phyloP scores from a whole-genome alignment of 2,113 vertebrate genomes.

The Pelvicachromis taeniatus region DNA sequence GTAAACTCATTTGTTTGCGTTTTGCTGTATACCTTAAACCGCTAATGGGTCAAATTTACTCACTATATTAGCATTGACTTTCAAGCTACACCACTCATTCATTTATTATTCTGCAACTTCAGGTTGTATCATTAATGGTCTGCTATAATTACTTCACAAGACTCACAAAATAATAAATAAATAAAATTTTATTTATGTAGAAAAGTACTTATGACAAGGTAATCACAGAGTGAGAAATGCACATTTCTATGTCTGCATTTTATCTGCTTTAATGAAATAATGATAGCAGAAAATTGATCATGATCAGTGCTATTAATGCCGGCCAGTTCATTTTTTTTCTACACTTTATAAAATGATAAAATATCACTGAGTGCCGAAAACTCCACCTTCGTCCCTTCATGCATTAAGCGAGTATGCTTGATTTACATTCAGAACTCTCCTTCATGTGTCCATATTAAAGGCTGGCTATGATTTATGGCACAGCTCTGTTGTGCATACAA shows the following conservation, averaged over 20 bases:
- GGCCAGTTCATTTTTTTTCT: neutral
- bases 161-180: neutral
- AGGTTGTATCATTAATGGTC: neutral
- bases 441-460: neutral
- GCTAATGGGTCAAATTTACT: neutral
- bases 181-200: neutral
- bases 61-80: neutral
- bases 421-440: neutral
- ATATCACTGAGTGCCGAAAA: neutral
- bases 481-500: neutral
- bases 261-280: neutral
- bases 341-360: neutral
- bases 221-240: neutral
- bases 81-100: neutral
- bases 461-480: neutral
- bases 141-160: neutral
- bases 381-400: rapidly evolving
- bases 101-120: neutral
- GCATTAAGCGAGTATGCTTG: neutral
- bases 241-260: neutral
- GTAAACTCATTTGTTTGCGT: neutral
- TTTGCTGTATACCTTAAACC: neutral
- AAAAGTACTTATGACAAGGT: neutral
- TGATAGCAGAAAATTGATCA: neutral
- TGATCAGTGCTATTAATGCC: neutral